phyloP scores from a whole-genome alignment of 2,888 invertebrate species.

The Epinotia bilunana region DNA sequence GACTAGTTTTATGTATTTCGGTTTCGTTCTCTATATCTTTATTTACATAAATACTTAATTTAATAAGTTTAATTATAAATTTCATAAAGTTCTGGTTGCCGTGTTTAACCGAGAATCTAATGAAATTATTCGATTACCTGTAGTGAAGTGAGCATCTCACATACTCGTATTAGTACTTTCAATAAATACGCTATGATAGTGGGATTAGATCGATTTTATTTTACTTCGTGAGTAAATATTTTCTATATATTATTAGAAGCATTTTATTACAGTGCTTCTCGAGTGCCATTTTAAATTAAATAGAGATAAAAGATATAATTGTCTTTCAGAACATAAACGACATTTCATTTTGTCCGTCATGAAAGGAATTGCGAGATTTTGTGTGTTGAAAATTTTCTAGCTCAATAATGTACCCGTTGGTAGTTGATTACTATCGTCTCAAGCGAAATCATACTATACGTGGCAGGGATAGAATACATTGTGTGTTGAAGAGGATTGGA shows the following conservation, averaged over 20 bases:
- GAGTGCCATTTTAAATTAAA: not conserved
- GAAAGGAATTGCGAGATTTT: constrained; percentile 62
- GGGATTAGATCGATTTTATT: not conserved
- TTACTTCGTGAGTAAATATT: not conserved
- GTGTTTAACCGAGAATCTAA: not conserved
- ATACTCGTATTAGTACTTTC: not conserved
- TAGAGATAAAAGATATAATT: constrained; percentile 1
- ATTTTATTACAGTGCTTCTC: not conserved
- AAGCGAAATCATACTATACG: constrained; percentile 52
- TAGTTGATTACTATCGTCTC: constrained; percentile 56
- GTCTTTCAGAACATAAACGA: constrained; percentile 29
- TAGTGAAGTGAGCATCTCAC: not conserved
- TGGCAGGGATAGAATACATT: constrained; percentile 52
- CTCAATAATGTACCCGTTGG: constrained; percentile 69
- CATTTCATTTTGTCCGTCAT: constrained; percentile 40
- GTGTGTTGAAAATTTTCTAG: constrained; percentile 71
- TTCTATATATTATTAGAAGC: not conserved
- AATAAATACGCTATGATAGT: not conserved
- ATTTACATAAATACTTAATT: too few species aligned
- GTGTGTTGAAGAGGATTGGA: constrained; percentile 50
- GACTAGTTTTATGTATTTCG: constrained; percentile 9
- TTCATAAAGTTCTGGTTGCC: too few species aligned
- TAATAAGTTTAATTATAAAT: too few species aligned
- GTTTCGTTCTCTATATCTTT: not conserved
- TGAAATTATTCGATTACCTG: not conserved